Evolutionary conservation across 2,888 invertebrate species (phyloP), one percentile per base, ranked within the genome.

Genomic region (Lottia gigantea): DNA sequence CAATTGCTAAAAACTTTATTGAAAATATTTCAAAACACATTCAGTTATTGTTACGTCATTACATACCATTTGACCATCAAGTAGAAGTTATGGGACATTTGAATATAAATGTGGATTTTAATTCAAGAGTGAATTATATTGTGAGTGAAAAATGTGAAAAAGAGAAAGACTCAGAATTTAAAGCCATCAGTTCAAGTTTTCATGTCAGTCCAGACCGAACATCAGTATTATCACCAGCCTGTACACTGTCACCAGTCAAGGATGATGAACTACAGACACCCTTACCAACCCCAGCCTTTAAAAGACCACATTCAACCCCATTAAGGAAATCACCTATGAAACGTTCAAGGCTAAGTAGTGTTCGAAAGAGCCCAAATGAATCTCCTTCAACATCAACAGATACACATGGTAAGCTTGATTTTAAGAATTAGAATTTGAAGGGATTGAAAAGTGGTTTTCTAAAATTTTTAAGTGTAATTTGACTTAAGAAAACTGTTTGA

Each of bases 41-140:
- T 55, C 55, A 55, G 55, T 23, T 55, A 14, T 55, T 55, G 23
- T 55, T 19, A 19, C 55, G 23, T 55, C 19, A 23, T 23, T 23
- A 55, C 15, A 55, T 55, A 19, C 55, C 55, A 12, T 55, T 55
- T 23, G 55, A 23, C 14, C 19, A 55, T 55, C 19, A 55, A 23
- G 55, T 55, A 55, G 55, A 55, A 55, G 55, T 55, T 55, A 55
- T 55, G 19, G 55, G 55, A 19, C 55, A 55, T 55, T 23, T 55
- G 19, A 23, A 55, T 8, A 19, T 55, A 23, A 55, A 55, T 14
- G 23, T 55, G 19, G 55, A 55, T 23, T 55, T 19, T 8, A 23
- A 23, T 23, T 19, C 19, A 55, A 55, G 15, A 4, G 11, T 55
- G 3, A 55, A 55, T 55, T 55, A 23, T 55, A 55, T 55, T 55